Percentiles rank a stretch among this genome's conserved stretches.
Evolutionary conservation across 2,797 vertebrate species (phyloP).

Genomic region (Gouania willdenowi): DNA sequence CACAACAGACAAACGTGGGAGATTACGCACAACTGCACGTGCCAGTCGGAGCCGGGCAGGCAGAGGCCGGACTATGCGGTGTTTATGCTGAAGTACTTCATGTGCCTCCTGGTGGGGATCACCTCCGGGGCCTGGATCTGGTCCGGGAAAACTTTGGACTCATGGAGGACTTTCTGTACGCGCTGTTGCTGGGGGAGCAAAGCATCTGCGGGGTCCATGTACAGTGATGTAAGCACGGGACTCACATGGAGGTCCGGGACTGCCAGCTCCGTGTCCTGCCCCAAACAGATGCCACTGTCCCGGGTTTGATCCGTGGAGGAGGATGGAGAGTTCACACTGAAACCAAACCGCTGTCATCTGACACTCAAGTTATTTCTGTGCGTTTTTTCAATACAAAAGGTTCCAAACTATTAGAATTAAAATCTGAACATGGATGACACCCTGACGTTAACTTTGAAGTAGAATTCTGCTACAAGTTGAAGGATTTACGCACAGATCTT

Average conservation of each 20-base stretch:
- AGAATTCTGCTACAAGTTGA: conserved; percentile 2
- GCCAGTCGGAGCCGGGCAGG: conserved; percentile 72
- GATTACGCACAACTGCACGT: conserved; percentile 85
- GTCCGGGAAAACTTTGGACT: conserved; percentile 92
- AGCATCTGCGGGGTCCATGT: conserved; percentile 83
- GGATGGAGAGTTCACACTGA: fast-evolving
- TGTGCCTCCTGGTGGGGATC: conserved; percentile 93
- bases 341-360: conserved; percentile 1
- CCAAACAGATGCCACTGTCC: conserved; percentile 92
- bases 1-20: conserved; percentile 90
- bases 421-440: conserved; percentile 1
- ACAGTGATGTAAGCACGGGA: conserved; percentile 90
- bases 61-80: conserved; percentile 87
- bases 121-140: conserved; percentile 93
- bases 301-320: conserved; percentile 78
- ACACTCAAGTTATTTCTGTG: conserved; percentile 8
- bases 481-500: conserved; percentile 1
- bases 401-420: conserved; percentile 11
- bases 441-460: conserved; percentile 18
- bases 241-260: conserved; percentile 92
- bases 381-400: not conserved
- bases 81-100: conserved; percentile 96
- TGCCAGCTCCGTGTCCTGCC: conserved; percentile 86
- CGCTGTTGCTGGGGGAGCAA: conserved; percentile 93
- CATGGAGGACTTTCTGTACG: conserved; percentile 88